These are phyloP conservation scores for Epicauta chinensis DNA, from an alignment of 1,140 invertebrate species.

Conservation along the genomic window DNA sequence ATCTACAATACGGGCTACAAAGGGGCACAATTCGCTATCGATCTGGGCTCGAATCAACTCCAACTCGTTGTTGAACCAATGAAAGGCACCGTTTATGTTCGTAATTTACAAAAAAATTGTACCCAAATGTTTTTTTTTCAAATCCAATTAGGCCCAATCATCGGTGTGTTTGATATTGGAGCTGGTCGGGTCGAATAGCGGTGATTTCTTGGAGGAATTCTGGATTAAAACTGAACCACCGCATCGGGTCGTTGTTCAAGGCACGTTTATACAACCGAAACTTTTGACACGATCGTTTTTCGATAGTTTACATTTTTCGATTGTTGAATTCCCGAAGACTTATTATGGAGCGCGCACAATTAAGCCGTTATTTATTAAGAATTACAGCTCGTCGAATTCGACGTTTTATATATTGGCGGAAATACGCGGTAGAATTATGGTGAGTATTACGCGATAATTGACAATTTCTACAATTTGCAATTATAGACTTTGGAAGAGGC, in stretches of 20 bases:
- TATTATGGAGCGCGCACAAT: slow-evolving; percentile 24
- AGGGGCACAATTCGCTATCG: slow-evolving; percentile 20
- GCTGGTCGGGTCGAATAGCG: slow-evolving; percentile 22
- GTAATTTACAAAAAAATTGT: slow-evolving; percentile 1
- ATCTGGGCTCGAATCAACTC: slow-evolving; percentile 26
- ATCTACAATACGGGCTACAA: slow-evolving; percentile 24
- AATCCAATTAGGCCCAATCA: slow-evolving; percentile 3
- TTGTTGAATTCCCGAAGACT: slow-evolving; percentile 28
- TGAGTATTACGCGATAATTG: slow-evolving; percentile 11
- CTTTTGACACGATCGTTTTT: slow-evolving; percentile 20
- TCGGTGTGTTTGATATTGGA: slow-evolving; percentile 22
- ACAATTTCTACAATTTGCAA: neutral
- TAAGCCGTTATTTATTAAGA: slow-evolving; percentile 23
- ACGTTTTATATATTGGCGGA: slow-evolving; percentile 29
- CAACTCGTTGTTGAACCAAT: slow-evolving; percentile 26
- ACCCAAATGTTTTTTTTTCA: neutral
- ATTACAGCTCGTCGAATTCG: slow-evolving; percentile 26
- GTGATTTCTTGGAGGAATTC: slow-evolving; percentile 27
- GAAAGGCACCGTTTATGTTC: slow-evolving; percentile 25
- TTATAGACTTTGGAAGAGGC: slow-evolving; percentile 22
- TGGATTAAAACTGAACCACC: slow-evolving; percentile 33
- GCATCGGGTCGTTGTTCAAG: slow-evolving; percentile 21
- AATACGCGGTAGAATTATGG: slow-evolving; percentile 4
- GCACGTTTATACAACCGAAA: slow-evolving; percentile 24
- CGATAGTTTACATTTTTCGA: slow-evolving; percentile 11